Base-by-base conservation (phyloP, 2,888 invertebrate genomes). In the Malacosoma neustria region DNA sequence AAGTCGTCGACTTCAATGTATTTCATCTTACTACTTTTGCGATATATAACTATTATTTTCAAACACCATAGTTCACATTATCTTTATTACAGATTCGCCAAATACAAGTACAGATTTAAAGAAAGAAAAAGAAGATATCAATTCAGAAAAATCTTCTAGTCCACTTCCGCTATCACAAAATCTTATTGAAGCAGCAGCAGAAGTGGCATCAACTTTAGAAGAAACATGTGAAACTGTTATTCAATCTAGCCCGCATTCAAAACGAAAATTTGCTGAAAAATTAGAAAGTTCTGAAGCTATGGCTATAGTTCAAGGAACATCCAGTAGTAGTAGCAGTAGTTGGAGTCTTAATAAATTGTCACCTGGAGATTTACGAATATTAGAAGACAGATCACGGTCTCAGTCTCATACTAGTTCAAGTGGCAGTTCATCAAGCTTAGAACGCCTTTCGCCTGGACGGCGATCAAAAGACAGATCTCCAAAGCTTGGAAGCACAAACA, bases 201-300 rank as follows among this genome's bases (percentile, higher is more conserved):
- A 90, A 33, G 89, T 89, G 0, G 91, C 91, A 1, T 89, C 87
- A 49, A 88, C 90, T 1, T 60, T 91, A 33, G 92, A 92, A 52
- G 90, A 90, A 56, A 88, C 92, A 1, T 91, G 91, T 12, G 92
- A 90, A 58, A 88, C 89, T 22, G 89, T 90, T 1, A 90, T 91
- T 38, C 89, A 89, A 62, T 87, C 87, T 11, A 89, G 90, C 54
- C 89, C 90, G 14, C 69, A 87, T 45, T 74, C 87, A 1, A 87
- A 87, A 51, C 61, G 88, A 43, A 84, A 74, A 58, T 77, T 87
- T 32, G 55, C 88, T 1, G 87, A 87, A 42, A 77, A 84, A 54
- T 57, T 85, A 11, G 88, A 88, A 54, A 82, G 80, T 45, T 61
- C 74, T 12, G 87, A 87, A 37, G 67, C 80, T 11, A 70, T 81